Base-by-base conservation (phyloP, 2,888 invertebrate species). In the Aspidiotus rigidus region DNA sequence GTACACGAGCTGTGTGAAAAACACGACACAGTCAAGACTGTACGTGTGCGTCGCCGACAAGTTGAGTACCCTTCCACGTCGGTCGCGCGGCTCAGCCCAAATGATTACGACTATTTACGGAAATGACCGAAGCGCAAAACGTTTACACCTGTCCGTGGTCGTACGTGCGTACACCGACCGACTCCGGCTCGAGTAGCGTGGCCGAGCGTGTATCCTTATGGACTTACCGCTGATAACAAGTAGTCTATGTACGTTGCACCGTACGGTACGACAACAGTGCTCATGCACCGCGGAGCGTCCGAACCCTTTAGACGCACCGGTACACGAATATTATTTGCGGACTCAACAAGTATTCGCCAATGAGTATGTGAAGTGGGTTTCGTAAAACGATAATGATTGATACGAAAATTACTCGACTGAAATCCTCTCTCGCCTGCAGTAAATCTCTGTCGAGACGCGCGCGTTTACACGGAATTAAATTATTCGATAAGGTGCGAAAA, bases 121-220 rank as follows among this genome's bases (percentile, higher is more conserved):
- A 64, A 57, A 64, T 16, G 44, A 7, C 57, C 64, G 64, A 64
- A 64, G 56, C 55, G 56, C 8, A 41, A 64, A 64, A 64, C 64
- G 56, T 64, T 64, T 64, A 64, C 64, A 64, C 64, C 64, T 64
- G 64, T 64, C 57, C 42, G 42, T 9, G 28, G 28, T 28, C 28
- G 28, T 28, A 28, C 28, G 28, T 28, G 28, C 28, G 28, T 28
- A 28, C 28, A 28, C 28, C 28, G 28, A 28, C 28, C 40, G 55
- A 64, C 64, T 54, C 54, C 64, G 55, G 41, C 55, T 64, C 64
- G 55, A 64, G 55, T 55, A 64, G 64, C 55, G 64, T 53, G 55
- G 53, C 13, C 28, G 53, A 13, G 28, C 28, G 28, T 28, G 28
- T 28, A 28, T 28, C 28, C 28, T 1, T 28, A 28, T 28, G 28